These are phyloP conservation scores for Chaetodon trifascialis DNA, from an alignment of 2,113 vertebrate genomes.

Conservation along the genomic window DNA sequence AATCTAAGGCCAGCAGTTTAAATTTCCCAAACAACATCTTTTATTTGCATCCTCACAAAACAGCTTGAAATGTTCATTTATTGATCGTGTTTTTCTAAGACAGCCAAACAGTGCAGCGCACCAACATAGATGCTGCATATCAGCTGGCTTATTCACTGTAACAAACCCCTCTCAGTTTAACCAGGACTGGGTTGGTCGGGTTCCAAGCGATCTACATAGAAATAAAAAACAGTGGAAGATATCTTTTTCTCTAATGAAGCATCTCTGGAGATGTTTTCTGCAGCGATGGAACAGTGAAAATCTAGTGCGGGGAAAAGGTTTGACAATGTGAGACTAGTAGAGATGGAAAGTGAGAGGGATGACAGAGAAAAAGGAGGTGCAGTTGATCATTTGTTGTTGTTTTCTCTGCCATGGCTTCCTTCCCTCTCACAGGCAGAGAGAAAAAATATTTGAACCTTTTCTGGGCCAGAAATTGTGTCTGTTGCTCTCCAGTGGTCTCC, in stretches of 20 bases:
- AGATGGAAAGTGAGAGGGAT: conserved; percentile 36
- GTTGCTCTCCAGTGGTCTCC: conserved; percentile 63
- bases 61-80: not conserved
- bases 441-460: conserved; percentile 65
- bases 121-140: conserved; percentile 1
- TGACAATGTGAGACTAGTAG: conserved; percentile 55
- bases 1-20: not conserved
- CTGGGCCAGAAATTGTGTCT: conserved; percentile 57
- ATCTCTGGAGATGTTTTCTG: conserved; percentile 41
- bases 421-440: conserved; percentile 54
- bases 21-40: not conserved
- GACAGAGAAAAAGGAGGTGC: conserved; percentile 12
- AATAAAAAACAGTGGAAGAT: conserved; percentile 39
- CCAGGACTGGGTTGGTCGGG: not conserved
- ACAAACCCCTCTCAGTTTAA: conserved; percentile 3
- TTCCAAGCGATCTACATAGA: conserved; percentile 33
- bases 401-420: conserved; percentile 52
- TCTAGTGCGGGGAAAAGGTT: conserved; percentile 52
- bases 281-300: conserved; percentile 23
- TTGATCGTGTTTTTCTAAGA: not conserved
- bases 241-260: conserved; percentile 54
- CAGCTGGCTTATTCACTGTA: conserved; percentile 6
- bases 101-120: not conserved
- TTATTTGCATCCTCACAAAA: not conserved
- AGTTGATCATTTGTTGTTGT: conserved; percentile 67